Evolutionary conservation across 2,113 vertebrate genomes (phyloP).

Genomic region (Paramormyrops kingsleyae): DNA sequence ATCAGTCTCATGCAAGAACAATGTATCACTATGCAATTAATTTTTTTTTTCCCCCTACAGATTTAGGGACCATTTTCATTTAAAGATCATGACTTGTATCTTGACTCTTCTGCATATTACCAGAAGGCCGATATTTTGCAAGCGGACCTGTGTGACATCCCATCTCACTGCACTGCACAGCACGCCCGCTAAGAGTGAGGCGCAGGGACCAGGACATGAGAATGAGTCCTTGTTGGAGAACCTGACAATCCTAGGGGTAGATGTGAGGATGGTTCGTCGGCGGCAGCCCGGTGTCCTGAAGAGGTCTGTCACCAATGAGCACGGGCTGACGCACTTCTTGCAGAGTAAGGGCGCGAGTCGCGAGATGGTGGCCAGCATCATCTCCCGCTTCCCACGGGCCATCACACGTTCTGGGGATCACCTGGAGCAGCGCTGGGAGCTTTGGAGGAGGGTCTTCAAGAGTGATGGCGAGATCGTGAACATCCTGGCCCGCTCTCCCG

Average conservation of each 20-base stretch:
- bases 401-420: slow-evolving; percentile 58
- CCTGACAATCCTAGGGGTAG: slow-evolving; percentile 60
- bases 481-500: slow-evolving; percentile 63
- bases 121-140: not conserved
- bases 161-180: not conserved
- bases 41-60: not conserved
- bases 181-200: not conserved
- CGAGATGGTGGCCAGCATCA: slow-evolving; percentile 57
- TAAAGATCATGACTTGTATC: not conserved
- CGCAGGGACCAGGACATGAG: slow-evolving; percentile 25
- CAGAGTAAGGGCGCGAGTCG: slow-evolving; percentile 57
- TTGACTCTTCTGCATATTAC: not conserved
- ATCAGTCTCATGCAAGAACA: not conserved
- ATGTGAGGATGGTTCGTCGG: slow-evolving; percentile 54
- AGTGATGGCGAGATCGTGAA: slow-evolving; percentile 61
- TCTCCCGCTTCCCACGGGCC: slow-evolving; percentile 64
- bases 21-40: not conserved
- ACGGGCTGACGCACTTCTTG: slow-evolving; percentile 59
- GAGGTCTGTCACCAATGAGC: slow-evolving; percentile 55
- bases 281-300: slow-evolving; percentile 61
- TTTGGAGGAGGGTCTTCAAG: slow-evolving; percentile 66
- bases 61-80: not conserved
- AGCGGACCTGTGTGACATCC: slow-evolving; percentile 13
- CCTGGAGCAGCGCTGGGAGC: slow-evolving; percentile 62
- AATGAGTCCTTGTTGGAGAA: slow-evolving; percentile 59